phyloP scores from a whole-genome alignment of 2,888 invertebrate genomes.

The Allygus modestus region DNA sequence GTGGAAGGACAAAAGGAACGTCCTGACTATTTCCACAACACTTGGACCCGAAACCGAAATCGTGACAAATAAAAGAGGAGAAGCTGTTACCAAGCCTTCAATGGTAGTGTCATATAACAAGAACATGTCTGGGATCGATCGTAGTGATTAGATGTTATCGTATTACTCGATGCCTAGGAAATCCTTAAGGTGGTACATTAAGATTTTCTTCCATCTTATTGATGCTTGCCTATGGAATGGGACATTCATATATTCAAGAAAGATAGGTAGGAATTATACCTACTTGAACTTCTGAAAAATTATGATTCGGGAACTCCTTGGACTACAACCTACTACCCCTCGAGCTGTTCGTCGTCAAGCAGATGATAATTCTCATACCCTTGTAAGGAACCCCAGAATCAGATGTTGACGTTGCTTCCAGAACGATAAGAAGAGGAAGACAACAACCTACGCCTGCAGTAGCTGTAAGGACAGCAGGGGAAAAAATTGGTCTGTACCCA shows the following conservation, averaged over 20 bases:
- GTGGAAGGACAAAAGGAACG: constrained; percentile 53
- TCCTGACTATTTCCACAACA: constrained; percentile 53
- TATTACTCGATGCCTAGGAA: constrained; percentile 28
- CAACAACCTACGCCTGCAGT: neutral
- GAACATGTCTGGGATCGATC: constrained; percentile 54
- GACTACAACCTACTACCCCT: neutral
- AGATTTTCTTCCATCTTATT: constrained; percentile 35
- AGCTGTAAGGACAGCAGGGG: neutral
- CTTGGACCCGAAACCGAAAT: constrained; percentile 56
- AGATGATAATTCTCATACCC: neutral
- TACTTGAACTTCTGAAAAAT: constrained; percentile 28
- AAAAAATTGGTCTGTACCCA: constrained; percentile 19
- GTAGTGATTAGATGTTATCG: constrained; percentile 8
- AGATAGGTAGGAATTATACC: neutral
- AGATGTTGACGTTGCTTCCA: constrained; percentile 17
- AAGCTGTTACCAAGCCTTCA: constrained; percentile 17
- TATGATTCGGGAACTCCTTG: constrained; percentile 5
- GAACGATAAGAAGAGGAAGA: neutral
- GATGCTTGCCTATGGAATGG: constrained; percentile 32
- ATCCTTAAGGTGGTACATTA: constrained; percentile 42
- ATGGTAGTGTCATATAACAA: constrained; percentile 48
- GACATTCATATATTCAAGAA: neutral
- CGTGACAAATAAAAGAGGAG: neutral
- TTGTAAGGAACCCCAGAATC: constrained; percentile 10
- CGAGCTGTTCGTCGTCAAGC: neutral